Evolutionary conservation across 92 coral and sea anemone genomes (phyloP), one percentile per base, ranked within the genome.

Genomic region (Diadumene lineata): DNA sequence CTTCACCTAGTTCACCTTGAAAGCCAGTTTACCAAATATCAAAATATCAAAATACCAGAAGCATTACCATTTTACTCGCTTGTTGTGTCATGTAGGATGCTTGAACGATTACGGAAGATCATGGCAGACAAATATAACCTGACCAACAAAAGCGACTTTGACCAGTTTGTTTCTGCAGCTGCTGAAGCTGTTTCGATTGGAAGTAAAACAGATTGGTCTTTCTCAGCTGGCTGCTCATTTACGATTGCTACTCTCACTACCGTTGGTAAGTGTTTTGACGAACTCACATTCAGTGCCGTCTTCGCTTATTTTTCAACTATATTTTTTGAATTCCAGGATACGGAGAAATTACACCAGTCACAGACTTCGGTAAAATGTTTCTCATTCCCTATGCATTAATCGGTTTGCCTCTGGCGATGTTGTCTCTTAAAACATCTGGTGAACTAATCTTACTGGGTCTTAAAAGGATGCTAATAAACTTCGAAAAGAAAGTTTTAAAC

Each of bases 361-460:
- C 77, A 2, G 43, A 68, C 16, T 60, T 76, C 33, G 91, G 87
- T 7, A 83, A 86, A 60, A 80, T 68, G 8, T 31, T 86, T 28
- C 64, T 79, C 57, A 86, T 86, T 6, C 34, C 78, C 1, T 78
- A 55, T 43, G 76, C 87, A 27, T 34, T 78, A 0, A 60, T 86
- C 33, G 91, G 91, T 43, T 79, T 86, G 30, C 91, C 87, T 13
- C 51, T 86, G 57, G 55, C 81, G 29, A 79, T 86, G 76, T 56
- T 84, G 56, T 80, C 87, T 21, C 66, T 82, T 10, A 86, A 86
- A 62, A 26, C 91, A 32, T 43, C 84, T 1, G 91, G 91, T 13
- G 87, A 82, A 17, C 76, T 82, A 50, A 57, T 83, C 17, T 72
- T 78, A 4, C 15, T 60, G 24, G 70, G 63, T n/a, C 58, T 77